Conservation (phyloP, 2,797 vertebrate species). For the Karalla daura region DNA sequence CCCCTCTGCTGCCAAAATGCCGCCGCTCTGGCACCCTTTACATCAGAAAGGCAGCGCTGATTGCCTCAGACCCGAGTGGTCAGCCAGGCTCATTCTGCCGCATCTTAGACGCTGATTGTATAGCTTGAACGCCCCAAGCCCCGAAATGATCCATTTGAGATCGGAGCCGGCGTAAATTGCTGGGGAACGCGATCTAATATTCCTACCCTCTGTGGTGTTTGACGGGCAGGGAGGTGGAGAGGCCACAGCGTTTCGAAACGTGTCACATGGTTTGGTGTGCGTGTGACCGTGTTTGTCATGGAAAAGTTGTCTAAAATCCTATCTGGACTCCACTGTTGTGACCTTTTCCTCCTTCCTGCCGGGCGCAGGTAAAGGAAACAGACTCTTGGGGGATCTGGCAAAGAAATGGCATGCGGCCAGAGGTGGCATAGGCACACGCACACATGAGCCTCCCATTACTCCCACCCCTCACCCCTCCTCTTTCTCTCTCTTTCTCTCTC, state of each 20-base stretch:
- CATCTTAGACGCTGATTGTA: conserved; percentile 15
- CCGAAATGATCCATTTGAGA: conserved; percentile 3
- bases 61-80: conserved; percentile 12
- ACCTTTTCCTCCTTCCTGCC: conserved; percentile 35
- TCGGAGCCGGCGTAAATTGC: neutral
- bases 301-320: conserved; percentile 7
- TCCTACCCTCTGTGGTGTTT: neutral
- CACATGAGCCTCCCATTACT: conserved; percentile 51
- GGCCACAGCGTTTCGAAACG: neutral
- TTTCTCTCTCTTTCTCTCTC: conserved; percentile 7
- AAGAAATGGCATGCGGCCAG: conserved; percentile 45
- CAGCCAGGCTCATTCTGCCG: conserved; percentile 4
- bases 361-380: conserved; percentile 59
- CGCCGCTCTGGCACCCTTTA: neutral
- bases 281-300: neutral
- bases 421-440: conserved; percentile 63
- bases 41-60: conserved; percentile 2
- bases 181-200: neutral
- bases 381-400: conserved; percentile 32
- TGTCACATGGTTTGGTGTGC: neutral
- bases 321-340: conserved; percentile 8
- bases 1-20: neutral
- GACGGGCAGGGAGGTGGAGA: neutral
- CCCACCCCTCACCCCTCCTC: neutral
- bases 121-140: neutral